Evolutionary conservation across 1,140 invertebrate genomes (phyloP), one percentile per base, ranked within the genome.

Genomic region (Lepidurus couesii): DNA sequence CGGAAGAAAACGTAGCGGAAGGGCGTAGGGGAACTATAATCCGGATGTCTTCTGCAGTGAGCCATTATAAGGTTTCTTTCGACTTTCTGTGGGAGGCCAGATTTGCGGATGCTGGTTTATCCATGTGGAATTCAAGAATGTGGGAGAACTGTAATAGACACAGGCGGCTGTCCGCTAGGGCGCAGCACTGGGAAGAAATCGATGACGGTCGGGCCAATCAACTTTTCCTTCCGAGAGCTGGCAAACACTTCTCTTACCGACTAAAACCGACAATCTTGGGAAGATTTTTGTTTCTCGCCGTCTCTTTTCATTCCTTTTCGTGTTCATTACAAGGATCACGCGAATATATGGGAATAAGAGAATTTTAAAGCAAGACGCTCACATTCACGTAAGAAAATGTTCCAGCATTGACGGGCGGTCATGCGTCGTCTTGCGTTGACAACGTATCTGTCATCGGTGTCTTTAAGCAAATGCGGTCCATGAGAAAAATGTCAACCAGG

Each of bases 141-240:
- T 34, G 34, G 34, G 4, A 34, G 34, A 34, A 34, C 34, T 34
- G 34, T 65, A 21, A 65, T 21, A 65, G 53, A 65, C 16, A 65
- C 21, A 65, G n/a, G 13, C 16, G 34, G 34, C 34, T 34, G 34
- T 34, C 34, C 53, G n/a, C 53, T 65, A 65, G 53, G 53, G 53
- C 21, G 53, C 53, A 65, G 53, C 53, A 65, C 53, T n/a, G 16
- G 53, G 53, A 65, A 16, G 53, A 65, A 65, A 65, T 65, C 53
- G 53, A 65, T 65, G 53, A 65, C 53, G 21, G 16, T 65, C 21
- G 53, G 53, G 53, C 34, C 53, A 65, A 65, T 65, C 53, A 65
- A 21, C 53, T 65, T 65, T 65, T 65, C 53, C 21, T 7, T 7
- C 16, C 8, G 53, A 65, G 34, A 34, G 34, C 53, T 65, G 1